A percentile compares a stretch with the other conserved stretches of the same genome.
Evolutionary conservation across 2,888 invertebrate species (phyloP).

Genomic region (Mimas tiliae): DNA sequence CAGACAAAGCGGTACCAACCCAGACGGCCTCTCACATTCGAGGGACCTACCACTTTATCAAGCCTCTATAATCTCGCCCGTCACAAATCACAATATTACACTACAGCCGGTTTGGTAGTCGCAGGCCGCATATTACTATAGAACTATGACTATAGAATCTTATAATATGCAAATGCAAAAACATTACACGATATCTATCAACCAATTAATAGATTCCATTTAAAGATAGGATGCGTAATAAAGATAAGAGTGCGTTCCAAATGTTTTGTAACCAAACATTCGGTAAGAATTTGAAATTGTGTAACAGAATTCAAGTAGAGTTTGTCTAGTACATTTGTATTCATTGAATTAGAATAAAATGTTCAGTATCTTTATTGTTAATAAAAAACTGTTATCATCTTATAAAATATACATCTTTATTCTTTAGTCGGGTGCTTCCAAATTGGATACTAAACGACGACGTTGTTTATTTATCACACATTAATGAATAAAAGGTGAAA

Average conservation of each 20-base stretch:
- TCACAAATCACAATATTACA: too few relatives aligned
- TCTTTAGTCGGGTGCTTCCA: neutral
- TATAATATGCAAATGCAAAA: neutral
- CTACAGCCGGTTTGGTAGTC: neutral
- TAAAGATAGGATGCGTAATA: neutral
- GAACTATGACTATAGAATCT: neutral
- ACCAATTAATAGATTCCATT: neutral
- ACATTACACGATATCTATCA: slow-evolving; percentile 2
- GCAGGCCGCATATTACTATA: neutral
- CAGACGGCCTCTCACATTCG: too few relatives aligned
- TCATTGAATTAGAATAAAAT: slow-evolving; percentile 9
- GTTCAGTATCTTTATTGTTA: neutral
- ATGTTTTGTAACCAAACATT: neutral
- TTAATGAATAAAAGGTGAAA: neutral
- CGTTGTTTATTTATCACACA: neutral
- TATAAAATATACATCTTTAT: neutral
- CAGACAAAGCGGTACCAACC: too few relatives aligned
- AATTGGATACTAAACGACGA: neutral
- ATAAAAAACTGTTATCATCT: neutral
- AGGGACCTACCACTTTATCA: too few relatives aligned
- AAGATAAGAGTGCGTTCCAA: slow-evolving; percentile 3
- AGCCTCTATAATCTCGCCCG: too few relatives aligned
- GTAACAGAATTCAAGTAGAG: neutral
- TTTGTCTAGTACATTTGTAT: neutral
- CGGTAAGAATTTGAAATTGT: neutral